phyloP scores from a whole-genome alignment of 2,797 vertebrate species.

The Tapirus indicus region DNA sequence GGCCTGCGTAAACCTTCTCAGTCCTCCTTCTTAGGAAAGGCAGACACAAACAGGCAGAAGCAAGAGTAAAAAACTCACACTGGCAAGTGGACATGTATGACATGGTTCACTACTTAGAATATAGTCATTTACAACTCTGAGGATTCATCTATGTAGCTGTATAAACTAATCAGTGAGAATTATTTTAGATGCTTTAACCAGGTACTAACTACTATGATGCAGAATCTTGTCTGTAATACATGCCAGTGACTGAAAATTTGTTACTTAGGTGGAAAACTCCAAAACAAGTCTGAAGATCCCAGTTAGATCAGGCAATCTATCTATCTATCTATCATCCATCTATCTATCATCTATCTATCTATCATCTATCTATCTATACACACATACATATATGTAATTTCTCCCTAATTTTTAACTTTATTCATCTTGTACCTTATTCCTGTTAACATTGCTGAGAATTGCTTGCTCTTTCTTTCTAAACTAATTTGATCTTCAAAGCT shows the following conservation, averaged over 20 bases:
- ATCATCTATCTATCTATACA: no score
- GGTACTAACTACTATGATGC: background rate
- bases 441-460: background rate
- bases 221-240: background rate
- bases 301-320: background rate
- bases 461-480: background rate
- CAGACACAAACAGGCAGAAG: background rate
- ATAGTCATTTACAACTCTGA: constrained; percentile 9
- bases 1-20: background rate
- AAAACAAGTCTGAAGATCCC: background rate
- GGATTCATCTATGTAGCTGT: background rate
- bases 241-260: background rate
- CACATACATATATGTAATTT: background rate
- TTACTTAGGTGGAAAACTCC: background rate
- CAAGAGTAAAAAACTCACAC: background rate
- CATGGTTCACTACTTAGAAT: background rate
- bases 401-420: background rate
- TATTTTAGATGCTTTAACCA: background rate
- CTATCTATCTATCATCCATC: background rate
- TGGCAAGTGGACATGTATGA: background rate
- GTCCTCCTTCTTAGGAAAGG: background rate
- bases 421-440: background rate
- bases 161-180: background rate
- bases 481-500: constrained; percentile 10
- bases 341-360: background rate